Conservation (phyloP, 2,797 vertebrate genomes). For the Pantherophis alleghaniensis region DNA sequence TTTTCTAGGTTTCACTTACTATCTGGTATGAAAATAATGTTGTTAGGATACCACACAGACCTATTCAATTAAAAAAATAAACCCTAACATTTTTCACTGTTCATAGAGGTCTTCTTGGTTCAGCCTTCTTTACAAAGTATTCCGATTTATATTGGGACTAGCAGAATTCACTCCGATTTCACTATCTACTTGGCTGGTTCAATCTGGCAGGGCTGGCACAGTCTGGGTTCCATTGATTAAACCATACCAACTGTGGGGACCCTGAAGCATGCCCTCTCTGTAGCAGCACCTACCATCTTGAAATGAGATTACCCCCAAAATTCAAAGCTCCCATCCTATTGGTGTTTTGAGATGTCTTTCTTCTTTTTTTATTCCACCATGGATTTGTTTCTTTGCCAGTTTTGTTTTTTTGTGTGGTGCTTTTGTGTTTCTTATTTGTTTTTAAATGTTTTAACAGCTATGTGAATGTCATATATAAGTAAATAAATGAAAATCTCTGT, state of each 20-base stretch:
- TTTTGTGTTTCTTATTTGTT: background rate
- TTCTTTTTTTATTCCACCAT: background rate
- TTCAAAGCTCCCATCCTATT: background rate
- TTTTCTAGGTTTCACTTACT: background rate
- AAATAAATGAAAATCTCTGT: background rate
- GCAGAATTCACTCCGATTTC: background rate
- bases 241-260: background rate
- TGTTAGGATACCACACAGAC: background rate
- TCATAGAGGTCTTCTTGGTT: background rate
- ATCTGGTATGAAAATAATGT: background rate
- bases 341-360: background rate
- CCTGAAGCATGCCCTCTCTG: background rate
- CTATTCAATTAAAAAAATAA: background rate
- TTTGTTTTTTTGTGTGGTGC: background rate
- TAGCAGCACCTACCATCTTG: background rate
- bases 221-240: background rate
- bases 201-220: background rate
- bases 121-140: background rate
- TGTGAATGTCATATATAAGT: background rate
- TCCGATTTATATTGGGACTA: background rate
- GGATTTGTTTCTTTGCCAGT: background rate
- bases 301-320: background rate
- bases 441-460: background rate
- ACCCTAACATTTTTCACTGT: background rate
- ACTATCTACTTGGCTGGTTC: background rate